Evolutionary conservation across 2,797 vertebrate genomes (phyloP), one percentile per base, ranked within the genome.

Genomic region (Gadopsis bispinosus): DNA sequence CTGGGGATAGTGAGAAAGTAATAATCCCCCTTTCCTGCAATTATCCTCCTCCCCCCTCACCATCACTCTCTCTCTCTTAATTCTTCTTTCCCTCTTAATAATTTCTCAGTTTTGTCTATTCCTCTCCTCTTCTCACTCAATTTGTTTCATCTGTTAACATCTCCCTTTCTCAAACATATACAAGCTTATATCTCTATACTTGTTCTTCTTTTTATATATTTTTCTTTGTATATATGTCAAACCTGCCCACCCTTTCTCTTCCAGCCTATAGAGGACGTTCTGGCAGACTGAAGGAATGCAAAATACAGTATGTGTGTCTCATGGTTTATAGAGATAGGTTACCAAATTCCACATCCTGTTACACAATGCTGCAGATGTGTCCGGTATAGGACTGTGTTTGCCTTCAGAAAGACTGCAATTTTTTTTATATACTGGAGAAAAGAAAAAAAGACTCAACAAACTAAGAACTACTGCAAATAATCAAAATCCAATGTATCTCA

Each of bases 11-110:
- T 91, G 91, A 93, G 80, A 59, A 88, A 93, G 83, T 91, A 94
- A 94, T 94, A 92, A 94, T 92, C 89, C 89, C 78, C 87, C 85
- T 89, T 93, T 94, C 92, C 94, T 95, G 90, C 88, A 92, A 93
- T 93, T 94, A 93, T 74, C 80, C 80, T 47, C 75, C 82, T 60
- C 69, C 81, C 87, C 77, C 55, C 73, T 55, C 86, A 66, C 77
- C 26, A 62, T 80, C 87, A 74, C 74, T 83, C 54, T 71, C 29
- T 69, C 75, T 80, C 51, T 83, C 76, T 65, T 54, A 70, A 81
- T 86, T 91, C 64, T 77, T 80, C 74, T 84, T 83, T 87, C 73
- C 41, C 43, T 73, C 75, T 90, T 77, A 82, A 80, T 91, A 88
- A 88, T 84, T 58, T 73, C 86, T 85, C 73, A 73, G 76, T 83